These are phyloP conservation scores for Eristalis arbustorum DNA, from an alignment of 2,888 invertebrate species.

Conservation along the genomic window DNA sequence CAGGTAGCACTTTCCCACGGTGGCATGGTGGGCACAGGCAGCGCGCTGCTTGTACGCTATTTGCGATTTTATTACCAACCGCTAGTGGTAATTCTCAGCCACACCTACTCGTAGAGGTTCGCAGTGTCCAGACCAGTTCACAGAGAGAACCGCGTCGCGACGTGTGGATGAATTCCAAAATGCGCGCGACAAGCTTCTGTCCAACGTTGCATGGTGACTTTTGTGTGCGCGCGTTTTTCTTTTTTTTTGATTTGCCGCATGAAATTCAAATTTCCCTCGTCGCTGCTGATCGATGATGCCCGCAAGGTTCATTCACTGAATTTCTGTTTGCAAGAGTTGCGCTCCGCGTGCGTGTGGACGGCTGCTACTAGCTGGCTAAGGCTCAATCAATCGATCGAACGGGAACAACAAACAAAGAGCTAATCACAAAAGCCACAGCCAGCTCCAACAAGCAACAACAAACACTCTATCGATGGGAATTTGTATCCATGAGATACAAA, in stretches of 20 bases:
- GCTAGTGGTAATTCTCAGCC: constrained; percentile 30
- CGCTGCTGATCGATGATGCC: constrained; percentile 13
- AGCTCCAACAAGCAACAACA: constrained; percentile 41
- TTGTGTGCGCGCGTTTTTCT: neutral
- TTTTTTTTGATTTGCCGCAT: neutral
- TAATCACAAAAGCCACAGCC: constrained; percentile 63
- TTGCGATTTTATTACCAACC: constrained; percentile 4
- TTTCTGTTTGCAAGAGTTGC: neutral
- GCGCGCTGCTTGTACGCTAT: neutral
- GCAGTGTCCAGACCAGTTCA: neutral
- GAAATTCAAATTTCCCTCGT: constrained; percentile 45
- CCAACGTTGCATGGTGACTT: neutral
- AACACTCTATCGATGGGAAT: constrained; percentile 69
- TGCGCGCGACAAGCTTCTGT: constrained; percentile 18
- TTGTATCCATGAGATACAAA: constrained; percentile 70
- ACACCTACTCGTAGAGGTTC: constrained; percentile 26
- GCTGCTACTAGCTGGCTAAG: neutral
- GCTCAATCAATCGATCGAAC: constrained; percentile 67
- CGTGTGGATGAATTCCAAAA: constrained; percentile 13
- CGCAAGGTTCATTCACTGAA: constrained; percentile 40
- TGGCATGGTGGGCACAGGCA: neutral
- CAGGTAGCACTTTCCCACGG: constrained; percentile 1
- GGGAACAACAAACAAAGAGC: constrained; percentile 69
- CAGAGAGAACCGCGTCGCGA: neutral
- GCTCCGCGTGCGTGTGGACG: neutral